phyloP scores from a whole-genome alignment of 64 coral and sea anemone genomes.

The Exaiptasia diaphana region DNA sequence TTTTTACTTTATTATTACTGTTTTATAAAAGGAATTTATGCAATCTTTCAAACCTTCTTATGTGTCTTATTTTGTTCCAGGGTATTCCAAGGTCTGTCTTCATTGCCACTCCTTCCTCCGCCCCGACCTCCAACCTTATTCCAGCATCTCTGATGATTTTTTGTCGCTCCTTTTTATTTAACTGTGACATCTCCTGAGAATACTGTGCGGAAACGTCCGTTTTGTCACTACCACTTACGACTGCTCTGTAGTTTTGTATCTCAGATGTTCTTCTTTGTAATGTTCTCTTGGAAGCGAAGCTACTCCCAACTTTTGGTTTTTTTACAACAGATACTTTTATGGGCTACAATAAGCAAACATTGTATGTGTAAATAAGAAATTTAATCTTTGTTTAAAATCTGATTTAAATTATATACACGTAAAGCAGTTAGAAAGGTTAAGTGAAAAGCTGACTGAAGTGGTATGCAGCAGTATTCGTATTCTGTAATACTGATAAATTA shows the following conservation, averaged over 20 bases:
- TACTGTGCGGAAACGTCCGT: neutral
- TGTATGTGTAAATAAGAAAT: neutral
- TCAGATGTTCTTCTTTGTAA: neutral
- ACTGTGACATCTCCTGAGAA: neutral
- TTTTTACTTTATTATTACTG: neutral
- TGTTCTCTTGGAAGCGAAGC: neutral
- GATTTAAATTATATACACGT: too few relatives aligned
- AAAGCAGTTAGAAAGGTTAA: too few relatives aligned
- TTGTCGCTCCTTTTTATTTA: neutral
- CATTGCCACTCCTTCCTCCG: neutral
- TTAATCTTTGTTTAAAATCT: too few relatives aligned
- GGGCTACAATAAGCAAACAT: neutral
- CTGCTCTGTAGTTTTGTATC: neutral
- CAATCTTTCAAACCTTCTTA: constrained; percentile 19
- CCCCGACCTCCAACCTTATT: neutral
- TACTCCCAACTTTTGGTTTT: neutral
- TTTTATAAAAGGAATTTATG: too few relatives aligned
- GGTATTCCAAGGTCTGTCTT: neutral
- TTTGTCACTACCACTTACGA: neutral
- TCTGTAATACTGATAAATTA: too few relatives aligned
- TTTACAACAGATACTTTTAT: neutral
- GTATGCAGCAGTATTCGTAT: too few relatives aligned
- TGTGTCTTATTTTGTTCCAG: constrained; percentile 7
- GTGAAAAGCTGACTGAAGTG: too few relatives aligned
- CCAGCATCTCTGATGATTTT: neutral